Evolutionary conservation across 2,888 invertebrate species (phyloP).

Genomic region (Sacculina carcini): DNA sequence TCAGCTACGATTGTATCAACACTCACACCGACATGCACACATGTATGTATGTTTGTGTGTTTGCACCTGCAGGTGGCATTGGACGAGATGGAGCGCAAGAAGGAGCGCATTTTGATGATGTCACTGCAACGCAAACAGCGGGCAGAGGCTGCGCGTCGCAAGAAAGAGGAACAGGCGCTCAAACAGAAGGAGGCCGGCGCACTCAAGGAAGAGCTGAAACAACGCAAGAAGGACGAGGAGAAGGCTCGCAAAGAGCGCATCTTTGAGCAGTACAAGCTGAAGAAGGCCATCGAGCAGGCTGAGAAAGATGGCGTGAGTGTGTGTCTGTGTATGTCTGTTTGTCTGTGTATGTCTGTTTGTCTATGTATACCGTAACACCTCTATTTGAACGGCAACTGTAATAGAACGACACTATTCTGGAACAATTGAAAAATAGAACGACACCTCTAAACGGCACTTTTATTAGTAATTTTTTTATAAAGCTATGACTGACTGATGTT

Average conservation of each 20-base stretch:
- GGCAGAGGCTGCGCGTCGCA: conserved; percentile 57
- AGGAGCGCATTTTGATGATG: conserved; percentile 65
- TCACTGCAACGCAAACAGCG: conserved; percentile 71
- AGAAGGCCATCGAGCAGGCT: conserved; percentile 80
- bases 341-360: too few relatives aligned
- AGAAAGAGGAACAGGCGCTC: conserved; percentile 55
- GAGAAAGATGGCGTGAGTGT: conserved; percentile 18
- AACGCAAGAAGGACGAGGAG: conserved; percentile 49
- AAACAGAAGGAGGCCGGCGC: conserved; percentile 44
- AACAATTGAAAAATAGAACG: too few relatives aligned
- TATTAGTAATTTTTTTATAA: too few relatives aligned
- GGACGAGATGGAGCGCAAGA: conserved; percentile 75
- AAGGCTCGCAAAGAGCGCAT: conserved; percentile 60
- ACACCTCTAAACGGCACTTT: too few relatives aligned
- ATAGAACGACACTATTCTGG: too few relatives aligned
- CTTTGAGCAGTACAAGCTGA: conserved; percentile 70
- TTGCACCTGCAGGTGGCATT: conserved; percentile 35
- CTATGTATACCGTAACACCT: too few relatives aligned
- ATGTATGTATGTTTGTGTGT: background rate
- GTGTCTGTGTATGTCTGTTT: too few relatives aligned
- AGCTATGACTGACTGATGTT: too few relatives aligned
- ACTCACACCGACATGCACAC: background rate
- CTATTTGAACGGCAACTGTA: too few relatives aligned
- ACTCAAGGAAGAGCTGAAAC: conserved; percentile 40
- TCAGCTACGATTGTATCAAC: background rate